Percentiles rank a stretch among this genome's conserved stretches.
phyloP scores from a whole-genome alignment of 2,888 invertebrate species.

The Stenurella melanura region DNA sequence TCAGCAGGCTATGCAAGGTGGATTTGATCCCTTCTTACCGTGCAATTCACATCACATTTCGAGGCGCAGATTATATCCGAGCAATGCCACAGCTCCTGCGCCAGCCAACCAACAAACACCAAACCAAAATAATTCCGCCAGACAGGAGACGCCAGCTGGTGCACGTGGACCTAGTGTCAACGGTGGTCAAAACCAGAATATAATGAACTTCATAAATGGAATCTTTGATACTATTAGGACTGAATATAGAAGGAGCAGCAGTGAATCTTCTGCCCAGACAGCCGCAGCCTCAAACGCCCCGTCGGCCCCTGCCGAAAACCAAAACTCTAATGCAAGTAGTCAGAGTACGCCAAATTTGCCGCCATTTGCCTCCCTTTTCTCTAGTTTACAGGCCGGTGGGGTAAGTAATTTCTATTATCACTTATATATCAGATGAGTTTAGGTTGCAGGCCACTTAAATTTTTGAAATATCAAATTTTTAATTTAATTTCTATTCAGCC shows the following conservation, averaged over 20 bases:
- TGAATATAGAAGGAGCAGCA: constrained; percentile 50
- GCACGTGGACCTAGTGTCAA: neutral
- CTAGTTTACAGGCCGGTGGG: constrained; percentile 42
- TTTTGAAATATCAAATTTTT: too few relatives aligned
- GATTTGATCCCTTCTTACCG: constrained; percentile 81
- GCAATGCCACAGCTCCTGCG: constrained; percentile 33
- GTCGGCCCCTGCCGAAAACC: neutral
- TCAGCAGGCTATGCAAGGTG: constrained; percentile 75
- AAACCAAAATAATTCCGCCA: neutral
- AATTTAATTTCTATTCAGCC: too few relatives aligned
- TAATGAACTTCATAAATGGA: constrained; percentile 62
- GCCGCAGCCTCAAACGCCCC: constrained; percentile 37
- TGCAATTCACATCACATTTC: constrained; percentile 84
- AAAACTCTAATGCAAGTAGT: neutral
- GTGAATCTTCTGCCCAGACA: constrained; percentile 33
- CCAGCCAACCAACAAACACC: constrained; percentile 16
- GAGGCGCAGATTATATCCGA: constrained; percentile 52
- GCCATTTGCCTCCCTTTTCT: constrained; percentile 43
- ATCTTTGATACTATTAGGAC: constrained; percentile 61
- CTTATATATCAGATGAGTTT: too few relatives aligned
- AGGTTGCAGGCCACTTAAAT: too few relatives aligned
- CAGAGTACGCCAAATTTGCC: constrained; percentile 36
- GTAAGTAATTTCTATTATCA: constrained; percentile 52
- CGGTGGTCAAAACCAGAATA: constrained; percentile 40
- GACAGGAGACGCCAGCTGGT: constrained; percentile 19